Conservation (phyloP, 2,888 invertebrate genomes). For the Erebia ligea region DNA sequence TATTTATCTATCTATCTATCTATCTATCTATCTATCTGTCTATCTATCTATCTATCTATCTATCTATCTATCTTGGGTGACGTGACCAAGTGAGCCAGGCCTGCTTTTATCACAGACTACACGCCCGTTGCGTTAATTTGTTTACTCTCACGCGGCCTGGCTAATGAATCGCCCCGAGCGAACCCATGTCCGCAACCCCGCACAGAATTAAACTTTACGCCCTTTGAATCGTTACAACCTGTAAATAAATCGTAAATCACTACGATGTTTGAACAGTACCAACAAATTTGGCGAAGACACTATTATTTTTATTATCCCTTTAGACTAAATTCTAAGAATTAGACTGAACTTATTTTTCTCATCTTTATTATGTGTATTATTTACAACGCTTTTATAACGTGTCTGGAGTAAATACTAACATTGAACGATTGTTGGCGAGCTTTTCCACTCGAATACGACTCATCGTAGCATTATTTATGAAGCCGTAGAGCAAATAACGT, state of each 20-base stretch:
- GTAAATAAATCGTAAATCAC: conserved; percentile 78
- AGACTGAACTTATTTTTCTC: neutral
- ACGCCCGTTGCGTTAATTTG: conserved; percentile 80
- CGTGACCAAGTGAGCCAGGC: too few species aligned
- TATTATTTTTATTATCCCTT: conserved; percentile 25
- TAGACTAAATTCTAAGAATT: conserved; percentile 2
- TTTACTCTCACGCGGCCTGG: conserved; percentile 78
- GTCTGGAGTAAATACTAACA: neutral
- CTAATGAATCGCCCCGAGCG: conserved; percentile 80
- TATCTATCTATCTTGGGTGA: too few species aligned
- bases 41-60: too few species aligned
- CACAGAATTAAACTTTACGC: conserved; percentile 73
- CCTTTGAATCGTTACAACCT: conserved; percentile 70
- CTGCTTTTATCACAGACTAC: conserved; percentile 76
- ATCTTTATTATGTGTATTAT: neutral
- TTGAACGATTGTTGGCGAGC: neutral
- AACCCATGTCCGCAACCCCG: conserved; percentile 71
- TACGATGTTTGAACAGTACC: conserved; percentile 36
- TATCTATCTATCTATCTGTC: too few species aligned
- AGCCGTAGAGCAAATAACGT: conserved; percentile 10
- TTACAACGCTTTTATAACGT: neutral
- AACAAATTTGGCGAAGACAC: conserved; percentile 21
- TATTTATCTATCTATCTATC: too few species aligned
- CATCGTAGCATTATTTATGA: conserved; percentile 4
- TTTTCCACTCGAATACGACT: neutral